These are phyloP conservation scores for Eulemur coronatus DNA, from an alignment of 2,797 vertebrate species.

Conservation along the genomic window DNA sequence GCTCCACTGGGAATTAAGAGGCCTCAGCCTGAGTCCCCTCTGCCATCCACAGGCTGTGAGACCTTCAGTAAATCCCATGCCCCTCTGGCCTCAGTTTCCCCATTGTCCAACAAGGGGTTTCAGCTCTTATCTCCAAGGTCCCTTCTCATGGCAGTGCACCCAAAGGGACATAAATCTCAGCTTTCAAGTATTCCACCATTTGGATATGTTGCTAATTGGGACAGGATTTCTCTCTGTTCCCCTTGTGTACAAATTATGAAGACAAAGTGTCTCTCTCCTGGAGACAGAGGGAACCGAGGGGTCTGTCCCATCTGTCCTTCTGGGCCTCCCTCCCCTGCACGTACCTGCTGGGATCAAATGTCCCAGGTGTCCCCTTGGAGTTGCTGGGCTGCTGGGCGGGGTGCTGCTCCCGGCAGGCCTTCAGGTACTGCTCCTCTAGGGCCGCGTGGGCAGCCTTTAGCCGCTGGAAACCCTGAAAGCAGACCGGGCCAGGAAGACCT, in stretches of 20 bases:
- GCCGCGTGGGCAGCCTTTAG: constrained; percentile 86
- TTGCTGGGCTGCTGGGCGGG: constrained; percentile 65
- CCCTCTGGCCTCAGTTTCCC: background rate
- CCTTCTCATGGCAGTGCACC: background rate
- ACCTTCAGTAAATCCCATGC: background rate
- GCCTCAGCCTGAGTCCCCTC: background rate
- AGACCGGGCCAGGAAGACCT: rapidly evolving
- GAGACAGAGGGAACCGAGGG: background rate
- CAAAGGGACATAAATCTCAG: background rate
- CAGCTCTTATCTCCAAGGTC: background rate
- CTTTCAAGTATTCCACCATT: background rate
- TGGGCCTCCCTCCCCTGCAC: background rate
- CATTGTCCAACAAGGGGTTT: background rate
- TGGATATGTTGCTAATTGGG: background rate
- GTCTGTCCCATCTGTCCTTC: background rate
- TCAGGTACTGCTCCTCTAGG: constrained; percentile 90
- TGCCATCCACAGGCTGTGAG: background rate
- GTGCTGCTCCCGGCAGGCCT: constrained; percentile 83
- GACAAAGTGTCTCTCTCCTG: background rate
- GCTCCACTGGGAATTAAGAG: background rate
- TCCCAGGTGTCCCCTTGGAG: background rate
- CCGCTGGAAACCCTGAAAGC: constrained; percentile 84
- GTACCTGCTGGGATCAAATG: constrained; percentile 91
- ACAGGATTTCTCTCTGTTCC: background rate
- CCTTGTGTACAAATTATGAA: background rate